Evolutionary conservation across 2,888 invertebrate genomes (phyloP).

Genomic region (Anodontia alba): DNA sequence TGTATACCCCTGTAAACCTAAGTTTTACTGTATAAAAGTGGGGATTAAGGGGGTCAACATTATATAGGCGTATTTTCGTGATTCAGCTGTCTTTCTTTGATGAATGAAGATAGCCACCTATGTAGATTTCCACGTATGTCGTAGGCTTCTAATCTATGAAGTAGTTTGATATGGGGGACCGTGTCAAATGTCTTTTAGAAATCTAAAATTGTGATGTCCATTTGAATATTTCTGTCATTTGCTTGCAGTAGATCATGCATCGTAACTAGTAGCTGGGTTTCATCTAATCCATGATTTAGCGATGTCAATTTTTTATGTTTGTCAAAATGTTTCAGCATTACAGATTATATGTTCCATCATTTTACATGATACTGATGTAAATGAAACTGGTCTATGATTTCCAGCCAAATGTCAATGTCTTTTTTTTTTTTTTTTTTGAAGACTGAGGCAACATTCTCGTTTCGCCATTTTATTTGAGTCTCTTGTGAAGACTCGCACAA

Average conservation of each 20-base stretch:
- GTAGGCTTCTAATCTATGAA: constrained; percentile 28
- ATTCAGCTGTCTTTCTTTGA: constrained; percentile 17
- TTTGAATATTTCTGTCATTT: constrained; percentile 24
- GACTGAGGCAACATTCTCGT: not conserved
- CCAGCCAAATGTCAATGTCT: constrained; percentile 5
- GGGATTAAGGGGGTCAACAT: too few relatives aligned
- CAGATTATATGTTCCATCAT: constrained; percentile 34
- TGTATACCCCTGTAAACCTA: too few relatives aligned
- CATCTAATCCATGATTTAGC: constrained; percentile 34
- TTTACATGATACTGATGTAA: constrained; percentile 26
- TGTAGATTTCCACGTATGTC: constrained; percentile 20
- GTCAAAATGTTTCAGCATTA: constrained; percentile 29
- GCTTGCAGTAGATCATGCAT: constrained; percentile 26
- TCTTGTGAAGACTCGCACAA: constrained; percentile 37
- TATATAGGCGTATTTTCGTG: too few relatives aligned
- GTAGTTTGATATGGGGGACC: constrained; percentile 20
- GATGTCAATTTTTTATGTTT: constrained; percentile 23
- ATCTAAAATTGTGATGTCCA: constrained; percentile 32
- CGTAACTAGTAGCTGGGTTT: constrained; percentile 28
- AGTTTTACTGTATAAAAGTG: too few relatives aligned
- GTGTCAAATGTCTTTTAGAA: constrained; percentile 35
- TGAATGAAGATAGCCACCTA: constrained; percentile 28
- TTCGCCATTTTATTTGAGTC: not conserved
- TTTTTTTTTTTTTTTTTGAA: constrained; percentile 23
- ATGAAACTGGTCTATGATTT: constrained; percentile 20